A percentile compares a stretch with the other conserved stretches of the same genome.
Conservation (phyloP, 2,113 vertebrate species). For the Misgurnus anguillicaudatus region DNA sequence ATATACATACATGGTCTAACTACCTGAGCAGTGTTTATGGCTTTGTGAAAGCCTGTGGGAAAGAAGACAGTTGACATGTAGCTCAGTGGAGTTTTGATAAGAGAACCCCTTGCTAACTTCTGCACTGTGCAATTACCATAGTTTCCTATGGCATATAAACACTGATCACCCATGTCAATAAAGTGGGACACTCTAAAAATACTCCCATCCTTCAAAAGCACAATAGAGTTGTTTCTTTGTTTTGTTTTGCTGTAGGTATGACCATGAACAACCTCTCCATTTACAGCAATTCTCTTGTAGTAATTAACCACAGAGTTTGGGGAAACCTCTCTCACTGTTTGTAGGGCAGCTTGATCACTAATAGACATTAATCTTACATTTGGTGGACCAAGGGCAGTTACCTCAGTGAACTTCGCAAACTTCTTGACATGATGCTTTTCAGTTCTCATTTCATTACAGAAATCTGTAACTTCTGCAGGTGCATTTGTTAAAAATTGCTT, state of each 20-base stretch:
- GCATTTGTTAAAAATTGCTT: slow-evolving; percentile 10
- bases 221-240: slow-evolving; percentile 42
- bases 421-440: not conserved
- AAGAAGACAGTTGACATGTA: slow-evolving; percentile 21
- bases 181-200: slow-evolving; percentile 40
- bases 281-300: slow-evolving; percentile 41
- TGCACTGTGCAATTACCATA: slow-evolving; percentile 44
- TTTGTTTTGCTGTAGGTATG: slow-evolving; percentile 44
- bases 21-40: slow-evolving; percentile 21
- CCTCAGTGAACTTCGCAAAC: not conserved
- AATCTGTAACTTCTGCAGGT: slow-evolving; percentile 3
- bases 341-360: not conserved
- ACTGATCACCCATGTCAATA: slow-evolving; percentile 31
- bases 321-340: slow-evolving; percentile 27
- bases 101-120: slow-evolving; percentile 40
- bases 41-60: slow-evolving; percentile 41
- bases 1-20: slow-evolving; percentile 44
- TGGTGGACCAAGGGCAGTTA: slow-evolving; percentile 9
- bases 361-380: slow-evolving; percentile 12
- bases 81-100: too few relatives aligned
- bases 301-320: slow-evolving; percentile 22
- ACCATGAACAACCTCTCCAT: slow-evolving; percentile 42
- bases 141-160: slow-evolving; percentile 36
- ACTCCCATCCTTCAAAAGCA: slow-evolving; percentile 39
- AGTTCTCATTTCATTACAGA: slow-evolving; percentile 2